Percentiles rank a stretch among this genome's conserved stretches.
Evolutionary conservation across 1,140 invertebrate genomes (phyloP).

Genomic region (Heliconius himera): DNA sequence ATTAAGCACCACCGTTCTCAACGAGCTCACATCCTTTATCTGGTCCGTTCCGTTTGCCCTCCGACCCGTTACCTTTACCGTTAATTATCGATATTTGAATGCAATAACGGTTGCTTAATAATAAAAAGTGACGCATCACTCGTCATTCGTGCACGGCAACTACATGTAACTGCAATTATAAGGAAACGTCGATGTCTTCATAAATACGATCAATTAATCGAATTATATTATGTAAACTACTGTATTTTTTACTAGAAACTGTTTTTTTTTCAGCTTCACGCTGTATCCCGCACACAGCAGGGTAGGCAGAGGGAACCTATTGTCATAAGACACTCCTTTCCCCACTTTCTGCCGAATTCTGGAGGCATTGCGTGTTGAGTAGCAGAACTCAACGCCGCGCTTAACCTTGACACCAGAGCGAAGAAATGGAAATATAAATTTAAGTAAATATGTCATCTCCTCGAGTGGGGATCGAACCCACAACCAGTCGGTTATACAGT

Average conservation of each 20-base stretch:
- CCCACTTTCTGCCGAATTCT: too few species aligned
- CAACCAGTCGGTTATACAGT: too few species aligned
- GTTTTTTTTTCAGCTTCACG: too few species aligned
- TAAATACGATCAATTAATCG: neutral
- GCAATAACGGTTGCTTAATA: constrained; percentile 67
- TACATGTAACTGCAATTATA: neutral
- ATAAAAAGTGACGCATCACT: constrained; percentile 67
- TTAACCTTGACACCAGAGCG: too few species aligned
- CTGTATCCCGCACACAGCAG: too few species aligned
- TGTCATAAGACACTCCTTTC: too few species aligned
- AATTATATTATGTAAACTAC: neutral
- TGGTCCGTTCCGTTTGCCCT: constrained; percentile 61
- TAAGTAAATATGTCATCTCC: too few species aligned
- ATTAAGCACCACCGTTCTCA: constrained; percentile 26
- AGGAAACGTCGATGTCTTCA: neutral
- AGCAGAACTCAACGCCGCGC: too few species aligned
- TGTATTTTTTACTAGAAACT: neutral
- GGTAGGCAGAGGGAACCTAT: too few species aligned
- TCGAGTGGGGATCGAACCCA: too few species aligned
- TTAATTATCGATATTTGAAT: constrained; percentile 70
- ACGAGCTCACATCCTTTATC: constrained; percentile 47
- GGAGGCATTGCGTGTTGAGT: too few species aligned
- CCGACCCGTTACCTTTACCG: constrained; percentile 74
- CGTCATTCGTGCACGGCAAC: constrained; percentile 33
- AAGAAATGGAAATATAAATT: too few species aligned